phyloP scores from a whole-genome alignment of 2,888 invertebrate species.

The Drosophila diplacantha region DNA sequence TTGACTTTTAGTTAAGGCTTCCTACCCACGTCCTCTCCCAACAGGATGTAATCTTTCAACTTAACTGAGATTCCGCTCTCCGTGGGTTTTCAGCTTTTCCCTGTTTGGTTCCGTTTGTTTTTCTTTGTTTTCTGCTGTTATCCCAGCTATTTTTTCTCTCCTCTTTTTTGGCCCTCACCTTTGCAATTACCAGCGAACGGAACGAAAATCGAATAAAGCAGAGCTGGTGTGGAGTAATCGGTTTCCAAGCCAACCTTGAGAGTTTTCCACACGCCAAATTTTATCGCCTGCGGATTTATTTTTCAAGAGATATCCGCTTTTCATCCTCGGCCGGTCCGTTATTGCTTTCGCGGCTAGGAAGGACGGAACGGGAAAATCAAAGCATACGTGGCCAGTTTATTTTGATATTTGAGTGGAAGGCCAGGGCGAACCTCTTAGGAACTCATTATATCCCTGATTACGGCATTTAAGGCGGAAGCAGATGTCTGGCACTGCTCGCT shows the following conservation, averaged over 20 bases:
- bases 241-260: slow-evolving; percentile 37
- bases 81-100: slow-evolving; percentile 11
- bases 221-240: slow-evolving; percentile 23
- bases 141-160: slow-evolving; percentile 4
- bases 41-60: slow-evolving; percentile 67
- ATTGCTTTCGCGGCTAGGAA: slow-evolving; percentile 16
- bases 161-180: slow-evolving; percentile 22
- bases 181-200: slow-evolving; percentile 34
- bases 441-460: slow-evolving; percentile 20
- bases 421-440: slow-evolving; percentile 6
- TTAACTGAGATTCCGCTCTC: slow-evolving; percentile 53
- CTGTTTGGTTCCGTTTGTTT: slow-evolving; percentile 10
- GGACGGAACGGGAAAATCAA: slow-evolving; percentile 9
- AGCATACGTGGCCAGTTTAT: slow-evolving; percentile 13
- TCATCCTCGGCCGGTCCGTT: slow-evolving; percentile 23
- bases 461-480: slow-evolving; percentile 1
- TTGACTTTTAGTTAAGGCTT: slow-evolving; percentile 59
- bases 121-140: slow-evolving; percentile 7
- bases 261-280: slow-evolving; percentile 26
- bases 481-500: background rate
- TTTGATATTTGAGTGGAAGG: slow-evolving; percentile 7
- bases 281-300: slow-evolving; percentile 46
- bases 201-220: slow-evolving; percentile 21
- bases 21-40: slow-evolving; percentile 20
- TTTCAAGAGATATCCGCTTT: slow-evolving; percentile 42